These are phyloP conservation scores for Pangasius mekongensis DNA, from an alignment of 2,797 vertebrate genomes.

Conservation along the genomic window DNA sequence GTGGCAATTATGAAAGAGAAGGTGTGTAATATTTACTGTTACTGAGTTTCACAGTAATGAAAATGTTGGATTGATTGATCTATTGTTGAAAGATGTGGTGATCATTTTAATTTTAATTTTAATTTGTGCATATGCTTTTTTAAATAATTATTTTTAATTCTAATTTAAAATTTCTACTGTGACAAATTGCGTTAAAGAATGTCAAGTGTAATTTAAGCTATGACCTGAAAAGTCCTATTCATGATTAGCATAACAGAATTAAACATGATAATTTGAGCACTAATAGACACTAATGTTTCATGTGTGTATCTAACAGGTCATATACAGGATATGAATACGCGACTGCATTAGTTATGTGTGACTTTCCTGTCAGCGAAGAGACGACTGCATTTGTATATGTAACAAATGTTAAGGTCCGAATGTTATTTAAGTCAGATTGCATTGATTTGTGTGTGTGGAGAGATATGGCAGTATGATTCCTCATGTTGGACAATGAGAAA, in stretches of 20 bases:
- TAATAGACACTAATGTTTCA: not conserved
- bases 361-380: not conserved
- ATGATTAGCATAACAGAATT: not conserved
- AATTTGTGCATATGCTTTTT: not conserved
- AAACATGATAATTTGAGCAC: not conserved
- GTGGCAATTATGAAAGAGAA: not conserved
- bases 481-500: constrained; percentile 44
- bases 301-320: not conserved
- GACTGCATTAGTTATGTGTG: not conserved
- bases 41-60: not conserved
- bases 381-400: not conserved
- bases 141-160: not conserved
- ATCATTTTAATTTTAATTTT: not conserved
- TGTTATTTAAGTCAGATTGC: constrained; percentile 38
- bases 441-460: constrained; percentile 25
- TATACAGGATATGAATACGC: not conserved
- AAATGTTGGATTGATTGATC: not conserved
- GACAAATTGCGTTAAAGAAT: not conserved
- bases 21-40: not conserved
- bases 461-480: not conserved
- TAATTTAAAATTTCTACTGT: not conserved
- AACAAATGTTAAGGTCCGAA: constrained; percentile 10
- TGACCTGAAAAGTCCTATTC: not conserved
- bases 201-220: not conserved
- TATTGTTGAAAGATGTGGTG: not conserved